These are phyloP conservation scores for Rhabdomys dilectus DNA, from an alignment of 2,113 vertebrate species.

Conservation along the genomic window DNA sequence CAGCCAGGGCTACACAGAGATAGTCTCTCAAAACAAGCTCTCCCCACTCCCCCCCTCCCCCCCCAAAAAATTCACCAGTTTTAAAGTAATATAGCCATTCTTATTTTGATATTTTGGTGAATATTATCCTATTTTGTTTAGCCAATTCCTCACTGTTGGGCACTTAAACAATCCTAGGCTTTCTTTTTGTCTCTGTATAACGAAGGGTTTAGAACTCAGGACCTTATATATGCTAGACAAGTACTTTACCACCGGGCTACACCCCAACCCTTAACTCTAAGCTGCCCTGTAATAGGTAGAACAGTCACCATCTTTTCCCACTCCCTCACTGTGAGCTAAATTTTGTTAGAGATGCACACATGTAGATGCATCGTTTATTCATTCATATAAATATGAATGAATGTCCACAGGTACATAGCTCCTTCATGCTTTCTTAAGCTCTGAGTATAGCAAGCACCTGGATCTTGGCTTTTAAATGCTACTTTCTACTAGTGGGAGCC, in stretches of 20 bases:
- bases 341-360: neutral
- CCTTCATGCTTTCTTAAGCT: neutral
- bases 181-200: neutral
- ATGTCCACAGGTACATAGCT: too few species aligned
- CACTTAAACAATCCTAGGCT: neutral
- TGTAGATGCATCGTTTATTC: neutral
- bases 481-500: neutral
- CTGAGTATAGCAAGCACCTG: neutral
- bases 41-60: too few species aligned
- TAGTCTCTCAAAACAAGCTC: too few species aligned
- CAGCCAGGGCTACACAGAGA: too few species aligned
- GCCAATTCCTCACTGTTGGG: neutral
- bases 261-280: neutral
- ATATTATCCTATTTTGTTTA: neutral
- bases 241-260: too few species aligned
- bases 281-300: neutral
- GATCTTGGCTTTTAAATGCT: conserved; percentile 2
- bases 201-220: neutral
- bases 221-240: neutral
- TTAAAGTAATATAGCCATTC: neutral
- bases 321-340: neutral
- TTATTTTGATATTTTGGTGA: neutral
- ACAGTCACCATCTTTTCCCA: neutral
- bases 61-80: neutral
- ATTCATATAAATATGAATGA: too few species aligned